Percentiles rank a stretch among this genome's conserved stretches.
Conservation (phyloP, 2,888 invertebrate genomes). For the Apodemia duryi region DNA sequence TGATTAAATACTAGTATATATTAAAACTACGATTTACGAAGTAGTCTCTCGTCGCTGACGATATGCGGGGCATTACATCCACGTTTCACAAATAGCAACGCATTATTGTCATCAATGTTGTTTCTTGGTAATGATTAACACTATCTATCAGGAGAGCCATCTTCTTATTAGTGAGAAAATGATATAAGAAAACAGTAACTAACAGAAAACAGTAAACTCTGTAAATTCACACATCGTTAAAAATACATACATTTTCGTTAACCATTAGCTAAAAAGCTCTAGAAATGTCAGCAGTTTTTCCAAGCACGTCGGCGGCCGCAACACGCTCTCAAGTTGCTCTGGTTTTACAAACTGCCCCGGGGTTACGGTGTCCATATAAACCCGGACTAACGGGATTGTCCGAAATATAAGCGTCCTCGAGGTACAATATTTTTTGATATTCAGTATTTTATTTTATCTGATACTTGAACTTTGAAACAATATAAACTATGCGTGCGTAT, state of each 20-base stretch:
- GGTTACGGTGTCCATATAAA: not conserved
- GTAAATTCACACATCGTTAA: not conserved
- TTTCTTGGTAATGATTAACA: not conserved
- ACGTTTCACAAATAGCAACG: too few relatives aligned
- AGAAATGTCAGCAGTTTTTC: conserved; percentile 14
- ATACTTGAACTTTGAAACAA: too few relatives aligned
- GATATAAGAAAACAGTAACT: not conserved
- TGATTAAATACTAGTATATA: too few relatives aligned
- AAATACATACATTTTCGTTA: conserved; percentile 10
- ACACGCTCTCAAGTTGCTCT: conserved; percentile 12
- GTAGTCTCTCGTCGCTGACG: too few relatives aligned
- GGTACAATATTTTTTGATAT: not conserved
- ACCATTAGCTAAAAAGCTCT: conserved; percentile 14
- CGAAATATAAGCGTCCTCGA: not conserved
- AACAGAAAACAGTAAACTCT: not conserved
- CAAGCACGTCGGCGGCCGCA: conserved; percentile 12
- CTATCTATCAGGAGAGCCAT: not conserved
- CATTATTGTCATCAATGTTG: not conserved
- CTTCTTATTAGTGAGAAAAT: not conserved
- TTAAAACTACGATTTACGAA: too few relatives aligned
- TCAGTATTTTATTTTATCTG: not conserved
- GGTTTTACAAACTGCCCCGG: conserved; percentile 8
- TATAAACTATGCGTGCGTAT: too few relatives aligned
- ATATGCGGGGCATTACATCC: too few relatives aligned
- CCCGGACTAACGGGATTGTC: not conserved